phyloP scores from a whole-genome alignment of 2,888 invertebrate species.

The Camptogramma bilineatum region DNA sequence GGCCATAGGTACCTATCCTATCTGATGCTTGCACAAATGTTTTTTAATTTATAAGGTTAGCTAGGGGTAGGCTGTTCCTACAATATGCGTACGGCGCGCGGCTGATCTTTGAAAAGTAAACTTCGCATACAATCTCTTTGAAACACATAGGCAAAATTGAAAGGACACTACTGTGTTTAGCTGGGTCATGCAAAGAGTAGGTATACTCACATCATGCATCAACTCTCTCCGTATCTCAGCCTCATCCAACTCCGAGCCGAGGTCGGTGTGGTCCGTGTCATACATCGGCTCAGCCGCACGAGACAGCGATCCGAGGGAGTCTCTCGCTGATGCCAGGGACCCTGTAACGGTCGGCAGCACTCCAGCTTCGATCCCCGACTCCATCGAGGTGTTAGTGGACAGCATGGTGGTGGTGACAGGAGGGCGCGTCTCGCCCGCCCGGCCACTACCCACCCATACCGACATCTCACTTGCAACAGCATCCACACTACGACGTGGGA shows the following conservation, averaged over 20 bases:
- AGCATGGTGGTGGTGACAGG: conserved; percentile 67
- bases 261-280: conserved; percentile 92
- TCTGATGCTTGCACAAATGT: too few relatives aligned
- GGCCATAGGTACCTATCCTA: too few relatives aligned
- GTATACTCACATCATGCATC: conserved; percentile 89
- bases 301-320: conserved; percentile 86
- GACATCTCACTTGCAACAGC: conserved; percentile 78
- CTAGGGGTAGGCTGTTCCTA: too few relatives aligned
- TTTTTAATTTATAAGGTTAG: too few relatives aligned
- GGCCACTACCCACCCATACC: conserved; percentile 80
- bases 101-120: too few relatives aligned
- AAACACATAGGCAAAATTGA: too few relatives aligned
- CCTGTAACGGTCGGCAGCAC: conserved; percentile 91
- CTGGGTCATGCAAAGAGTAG: not conserved
- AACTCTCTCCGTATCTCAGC: conserved; percentile 90
- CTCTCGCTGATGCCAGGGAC: conserved; percentile 84
- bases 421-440: conserved; percentile 66
- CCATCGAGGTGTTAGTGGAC: conserved; percentile 84
- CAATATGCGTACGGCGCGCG: too few relatives aligned
- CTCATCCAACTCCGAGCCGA: conserved; percentile 92
- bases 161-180: too few relatives aligned
- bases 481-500: conserved; percentile 67
- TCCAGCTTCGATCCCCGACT: conserved; percentile 88
- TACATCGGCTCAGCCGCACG: conserved; percentile 88
- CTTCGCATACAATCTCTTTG: not conserved